phyloP scores from a whole-genome alignment of 2,888 invertebrate species.

The Microctonus aethiopoides region DNA sequence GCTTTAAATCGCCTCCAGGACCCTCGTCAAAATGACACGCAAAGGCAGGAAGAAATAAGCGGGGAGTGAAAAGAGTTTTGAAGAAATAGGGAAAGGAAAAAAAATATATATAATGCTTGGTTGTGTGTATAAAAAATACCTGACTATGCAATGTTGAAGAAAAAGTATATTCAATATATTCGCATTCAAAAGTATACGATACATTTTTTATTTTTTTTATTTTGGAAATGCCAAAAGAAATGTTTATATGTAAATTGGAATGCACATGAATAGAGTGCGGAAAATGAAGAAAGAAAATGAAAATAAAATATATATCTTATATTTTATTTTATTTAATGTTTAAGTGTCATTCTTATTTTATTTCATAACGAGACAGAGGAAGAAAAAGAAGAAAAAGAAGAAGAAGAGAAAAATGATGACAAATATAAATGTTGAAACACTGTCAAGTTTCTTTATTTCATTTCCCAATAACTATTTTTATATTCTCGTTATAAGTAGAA shows the following conservation, averaged over 20 bases:
- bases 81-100: conserved; percentile 17
- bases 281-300: neutral
- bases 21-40: conserved; percentile 32
- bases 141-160: no score
- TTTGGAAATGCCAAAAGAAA: neutral
- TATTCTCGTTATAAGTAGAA: neutral
- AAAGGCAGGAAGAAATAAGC: conserved; percentile 14
- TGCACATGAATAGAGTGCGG: neutral
- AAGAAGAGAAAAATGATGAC: no score
- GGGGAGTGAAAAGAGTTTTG: conserved; percentile 1
- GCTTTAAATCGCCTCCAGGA: conserved; percentile 22
- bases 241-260: neutral
- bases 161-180: neutral
- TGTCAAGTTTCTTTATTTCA: neutral
- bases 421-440: neutral
- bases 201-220: no score
- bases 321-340: neutral
- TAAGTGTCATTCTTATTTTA: neutral
- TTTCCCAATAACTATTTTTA: neutral
- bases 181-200: neutral
- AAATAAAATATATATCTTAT: neutral
- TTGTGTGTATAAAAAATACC: no score
- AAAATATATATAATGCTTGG: neutral
- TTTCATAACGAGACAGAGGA: no score
- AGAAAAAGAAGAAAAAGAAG: no score